Evolutionary conservation across 2,888 invertebrate genomes (phyloP).

Genomic region (Tetragonula carbonaria): DNA sequence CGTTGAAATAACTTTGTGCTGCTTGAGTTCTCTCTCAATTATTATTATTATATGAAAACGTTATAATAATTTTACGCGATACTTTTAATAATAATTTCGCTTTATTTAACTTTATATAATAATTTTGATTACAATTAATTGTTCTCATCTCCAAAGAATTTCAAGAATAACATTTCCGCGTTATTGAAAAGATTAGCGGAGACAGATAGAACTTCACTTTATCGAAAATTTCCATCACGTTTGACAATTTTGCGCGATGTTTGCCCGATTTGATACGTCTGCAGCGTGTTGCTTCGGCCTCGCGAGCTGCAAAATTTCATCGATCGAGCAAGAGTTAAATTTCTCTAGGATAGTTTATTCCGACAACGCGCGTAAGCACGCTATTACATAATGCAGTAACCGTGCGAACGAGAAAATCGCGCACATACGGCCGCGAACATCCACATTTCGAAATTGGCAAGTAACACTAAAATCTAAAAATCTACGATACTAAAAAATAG

Average conservation of each 20-base stretch:
- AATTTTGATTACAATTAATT: no score
- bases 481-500: no score
- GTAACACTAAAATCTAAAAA: no score
- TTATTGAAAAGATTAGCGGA: background rate
- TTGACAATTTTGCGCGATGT: background rate
- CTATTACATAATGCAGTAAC: conserved; percentile 27
- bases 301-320: conserved; percentile 8
- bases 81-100: no score
- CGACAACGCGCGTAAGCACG: conserved; percentile 6
- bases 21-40: background rate
- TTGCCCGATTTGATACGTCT: background rate
- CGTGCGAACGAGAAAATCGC: conserved; percentile 16
- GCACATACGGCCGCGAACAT: background rate
- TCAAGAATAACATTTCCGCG: no score
- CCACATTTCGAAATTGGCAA: background rate
- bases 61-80: no score
- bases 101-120: no score
- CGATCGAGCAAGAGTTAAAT: background rate
- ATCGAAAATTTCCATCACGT: background rate
- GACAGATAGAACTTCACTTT: background rate
- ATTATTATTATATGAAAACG: no score
- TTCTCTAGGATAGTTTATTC: conserved; percentile 18
- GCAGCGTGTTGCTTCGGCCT: background rate
- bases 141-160: no score
- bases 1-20: no score